Conservation (phyloP, 2,797 vertebrate species). For the Danio tinwini region DNA sequence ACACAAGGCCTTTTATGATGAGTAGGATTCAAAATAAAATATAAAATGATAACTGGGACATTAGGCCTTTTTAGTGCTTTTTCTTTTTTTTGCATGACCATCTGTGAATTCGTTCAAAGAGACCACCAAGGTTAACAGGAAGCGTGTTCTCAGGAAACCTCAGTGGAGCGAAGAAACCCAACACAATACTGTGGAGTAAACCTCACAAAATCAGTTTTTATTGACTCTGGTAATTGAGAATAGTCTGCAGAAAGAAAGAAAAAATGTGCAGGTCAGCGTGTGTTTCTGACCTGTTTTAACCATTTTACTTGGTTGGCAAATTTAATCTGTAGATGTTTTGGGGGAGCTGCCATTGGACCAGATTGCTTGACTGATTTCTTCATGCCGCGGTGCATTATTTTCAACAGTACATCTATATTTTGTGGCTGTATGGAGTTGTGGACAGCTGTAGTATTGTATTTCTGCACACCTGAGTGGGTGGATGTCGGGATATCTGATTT, state of each 20-base stretch:
- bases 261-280: background rate
- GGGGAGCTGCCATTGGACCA: slow-evolving; percentile 21
- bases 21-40: slow-evolving; percentile 48
- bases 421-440: slow-evolving; percentile 20
- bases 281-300: slow-evolving; percentile 17
- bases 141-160: slow-evolving; percentile 63
- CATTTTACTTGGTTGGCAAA: slow-evolving; percentile 5
- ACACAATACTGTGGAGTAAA: slow-evolving; percentile 18
- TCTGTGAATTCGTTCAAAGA: slow-evolving; percentile 71
- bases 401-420: slow-evolving; percentile 21
- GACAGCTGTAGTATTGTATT: slow-evolving; percentile 32
- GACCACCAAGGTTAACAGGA: slow-evolving; percentile 73
- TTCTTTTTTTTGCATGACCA: slow-evolving; percentile 59
- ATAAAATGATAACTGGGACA: slow-evolving; percentile 51
- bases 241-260: background rate
- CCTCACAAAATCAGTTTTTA: slow-evolving; percentile 20
- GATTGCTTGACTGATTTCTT: slow-evolving; percentile 34
- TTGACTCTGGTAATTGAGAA: slow-evolving; percentile 28
- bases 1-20: slow-evolving; percentile 37
- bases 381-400: slow-evolving; percentile 35
- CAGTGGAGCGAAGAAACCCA: slow-evolving; percentile 9
- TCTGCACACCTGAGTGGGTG: slow-evolving; percentile 38
- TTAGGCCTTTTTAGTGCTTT: slow-evolving; percentile 37
- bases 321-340: slow-evolving; percentile 7
- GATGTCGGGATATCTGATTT: slow-evolving; percentile 31